These are phyloP conservation scores for Pyrgus malvae DNA, from an alignment of 2,888 invertebrate genomes.

Conservation along the genomic window DNA sequence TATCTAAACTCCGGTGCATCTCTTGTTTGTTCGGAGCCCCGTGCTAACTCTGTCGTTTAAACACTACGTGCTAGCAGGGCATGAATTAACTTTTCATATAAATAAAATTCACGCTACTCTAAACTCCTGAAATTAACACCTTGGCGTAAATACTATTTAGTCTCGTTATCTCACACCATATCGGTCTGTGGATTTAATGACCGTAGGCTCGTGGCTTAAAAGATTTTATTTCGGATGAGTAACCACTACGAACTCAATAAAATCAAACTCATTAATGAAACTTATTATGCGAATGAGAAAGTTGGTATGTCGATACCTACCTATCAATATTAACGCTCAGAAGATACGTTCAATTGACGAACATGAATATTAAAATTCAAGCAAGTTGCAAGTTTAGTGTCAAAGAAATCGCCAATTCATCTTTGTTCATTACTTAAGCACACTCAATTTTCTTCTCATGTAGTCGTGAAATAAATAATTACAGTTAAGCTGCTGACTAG, in stretches of 20 bases:
- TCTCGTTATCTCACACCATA: constrained; percentile 67
- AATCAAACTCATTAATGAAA: constrained; percentile 9
- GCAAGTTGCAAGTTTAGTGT: constrained; percentile 23
- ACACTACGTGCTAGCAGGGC: constrained; percentile 76
- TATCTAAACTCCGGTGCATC: constrained; percentile 47
- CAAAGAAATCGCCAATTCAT: constrained; percentile 27
- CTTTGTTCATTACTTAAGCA: constrained; percentile 26
- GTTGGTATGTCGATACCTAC: not conserved
- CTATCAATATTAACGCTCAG: constrained; percentile 7
- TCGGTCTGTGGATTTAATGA: constrained; percentile 37
- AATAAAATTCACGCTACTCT: constrained; percentile 82
- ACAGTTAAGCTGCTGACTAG: constrained; percentile 15
- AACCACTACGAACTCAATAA: constrained; percentile 9
- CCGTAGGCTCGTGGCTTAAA: constrained; percentile 11
- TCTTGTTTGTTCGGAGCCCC: constrained; percentile 73
- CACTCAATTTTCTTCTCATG: constrained; percentile 30
- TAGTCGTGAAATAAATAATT: constrained; percentile 28
- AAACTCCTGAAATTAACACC: constrained; percentile 82
- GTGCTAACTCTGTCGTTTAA: constrained; percentile 79
- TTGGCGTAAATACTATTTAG: constrained; percentile 77
- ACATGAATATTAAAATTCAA: constrained; percentile 27
- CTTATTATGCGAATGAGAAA: constrained; percentile 20
- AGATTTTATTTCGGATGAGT: constrained; percentile 11
- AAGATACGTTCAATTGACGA: constrained; percentile 16
- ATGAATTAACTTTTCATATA: constrained; percentile 82